These are phyloP conservation scores for Protobothrops flavoviridis DNA, from an alignment of 2,113 vertebrate genomes.

Conservation along the genomic window DNA sequence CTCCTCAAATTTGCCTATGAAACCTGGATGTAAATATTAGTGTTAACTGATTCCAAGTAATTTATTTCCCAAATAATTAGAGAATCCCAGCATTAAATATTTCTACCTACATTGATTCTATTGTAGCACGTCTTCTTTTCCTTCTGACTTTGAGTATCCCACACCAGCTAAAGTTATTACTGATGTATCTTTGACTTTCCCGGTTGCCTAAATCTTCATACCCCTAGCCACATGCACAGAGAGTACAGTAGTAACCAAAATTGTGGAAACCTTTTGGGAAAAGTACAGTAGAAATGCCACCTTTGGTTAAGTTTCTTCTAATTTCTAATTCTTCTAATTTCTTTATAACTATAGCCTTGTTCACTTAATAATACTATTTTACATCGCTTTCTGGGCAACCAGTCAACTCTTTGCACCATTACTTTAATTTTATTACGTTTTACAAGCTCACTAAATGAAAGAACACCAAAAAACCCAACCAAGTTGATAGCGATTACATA, in stretches of 20 bases:
- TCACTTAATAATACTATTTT: too few relatives aligned
- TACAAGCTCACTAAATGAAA: too few relatives aligned
- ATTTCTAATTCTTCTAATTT: too few relatives aligned
- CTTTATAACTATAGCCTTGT: too few relatives aligned
- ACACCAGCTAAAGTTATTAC: background rate
- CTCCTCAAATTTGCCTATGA: background rate
- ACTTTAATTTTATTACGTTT: too few relatives aligned
- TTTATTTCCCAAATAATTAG: background rate
- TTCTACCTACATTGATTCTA: background rate
- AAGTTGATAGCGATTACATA: too few relatives aligned
- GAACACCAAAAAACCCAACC: too few relatives aligned
- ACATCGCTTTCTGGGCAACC: too few relatives aligned
- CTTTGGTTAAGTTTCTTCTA: too few relatives aligned
- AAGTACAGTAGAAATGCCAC: too few relatives aligned
- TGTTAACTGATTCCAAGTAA: background rate
- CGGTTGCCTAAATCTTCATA: background rate
- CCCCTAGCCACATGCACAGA: background rate
- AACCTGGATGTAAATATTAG: background rate
- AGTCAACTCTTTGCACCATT: too few relatives aligned
- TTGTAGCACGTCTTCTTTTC: background rate
- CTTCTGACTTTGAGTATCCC: background rate
- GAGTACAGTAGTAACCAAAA: background rate
- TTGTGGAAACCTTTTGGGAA: too few relatives aligned
- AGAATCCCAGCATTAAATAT: background rate
- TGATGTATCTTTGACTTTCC: background rate